Base-by-base conservation (phyloP, 2,888 invertebrate genomes). In the Eucera pruinosa region DNA sequence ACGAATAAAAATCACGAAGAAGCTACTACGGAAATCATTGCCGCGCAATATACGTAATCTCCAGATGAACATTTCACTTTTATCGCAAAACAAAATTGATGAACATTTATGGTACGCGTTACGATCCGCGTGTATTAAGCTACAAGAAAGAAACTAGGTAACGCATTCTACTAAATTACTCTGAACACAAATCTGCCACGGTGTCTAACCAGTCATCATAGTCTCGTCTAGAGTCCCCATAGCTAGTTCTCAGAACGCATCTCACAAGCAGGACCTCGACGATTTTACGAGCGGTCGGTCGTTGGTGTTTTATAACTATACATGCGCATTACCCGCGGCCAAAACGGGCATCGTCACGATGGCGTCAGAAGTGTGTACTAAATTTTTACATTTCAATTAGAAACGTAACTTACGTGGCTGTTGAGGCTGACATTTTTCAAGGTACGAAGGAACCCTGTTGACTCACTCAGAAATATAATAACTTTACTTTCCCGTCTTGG, bases 351-450 rank as follows among this genome's bases (percentile, higher is more conserved):
- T 64, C 58, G 69, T 25, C 60, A 36, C 67, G 65, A 55, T 69
- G 75, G 62, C 57, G 62, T 77, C 52, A 57, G 68, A 60, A 30
- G 13, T 74, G 78, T 69, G 75, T 61, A 76, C 77, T 78, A 81
- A 82, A 85, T 87, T 89, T 87, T 86, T 85, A 86, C 87, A 82
- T 89, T 87, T 89, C 88, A 87, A 87, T 89, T 86, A 86, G 80
- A 79, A 67, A 39, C 61, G 69, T 30, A 60, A 61, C 45, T 47
- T 61, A 61, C 43, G 66, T 58, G 60, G 62, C 61, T 50, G 69
- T 45, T 50, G 39, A 33, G 18, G 41, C 54, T 50, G 70, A 73
- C 74, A 48, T 74, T 78, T 62, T 74, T 78, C 55, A 72, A 67
- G 33, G 54, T 47, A 57, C 68, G 70, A 72, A 74, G 52, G 66